Evolutionary conservation across 2,797 vertebrate genomes (phyloP), one percentile per base, ranked within the genome.

Genomic region (Neoniphon sammara): DNA sequence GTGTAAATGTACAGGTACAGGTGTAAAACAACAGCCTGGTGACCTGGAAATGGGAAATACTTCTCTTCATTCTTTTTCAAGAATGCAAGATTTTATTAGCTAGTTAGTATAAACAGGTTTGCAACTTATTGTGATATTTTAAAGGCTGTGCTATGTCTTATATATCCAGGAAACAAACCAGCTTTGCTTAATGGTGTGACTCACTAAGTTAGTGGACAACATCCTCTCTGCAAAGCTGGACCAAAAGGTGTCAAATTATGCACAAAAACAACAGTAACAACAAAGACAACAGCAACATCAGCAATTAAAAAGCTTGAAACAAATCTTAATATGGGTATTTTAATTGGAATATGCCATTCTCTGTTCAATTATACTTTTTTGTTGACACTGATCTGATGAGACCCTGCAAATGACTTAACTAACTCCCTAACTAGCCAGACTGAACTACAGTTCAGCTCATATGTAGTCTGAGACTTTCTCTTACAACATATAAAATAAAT

Each of bases 11-110:
- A 39, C 18, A 44, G 14, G 8, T 17, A 8, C 31, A 34, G 5
- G 31, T 34, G 31, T 34, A 34, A 46, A 23, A 57, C 27, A 57
- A n/a, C 30, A 57, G 27, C 27, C n/a, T 7, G 55, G 17, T 31
- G 14, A 44, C 39, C 14, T 44, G 42, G 42, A 63, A 25, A 25
- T 5, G 17, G 8, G 15, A 25, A 49, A 30, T 11, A 34, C 18
- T 36, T 59, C 17, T 47, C 15, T 66, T 54, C 17, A 64, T 54
- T 36, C 20, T 63, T 20, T 21, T 74, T 50, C 12, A 7, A 9
- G n/a, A 56, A 27, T 62, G 4, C 42, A 49, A 70, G 42, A 6
- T 17, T 15, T 15, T 3, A 46, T 46, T 46, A 17, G 8, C 42
- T 63, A 31, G 69, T 31, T 17, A 65, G 25, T 17, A 34, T 31